These are phyloP conservation scores for Malurus cyaneus DNA, from an alignment of 2,113 vertebrate species.

Conservation along the genomic window DNA sequence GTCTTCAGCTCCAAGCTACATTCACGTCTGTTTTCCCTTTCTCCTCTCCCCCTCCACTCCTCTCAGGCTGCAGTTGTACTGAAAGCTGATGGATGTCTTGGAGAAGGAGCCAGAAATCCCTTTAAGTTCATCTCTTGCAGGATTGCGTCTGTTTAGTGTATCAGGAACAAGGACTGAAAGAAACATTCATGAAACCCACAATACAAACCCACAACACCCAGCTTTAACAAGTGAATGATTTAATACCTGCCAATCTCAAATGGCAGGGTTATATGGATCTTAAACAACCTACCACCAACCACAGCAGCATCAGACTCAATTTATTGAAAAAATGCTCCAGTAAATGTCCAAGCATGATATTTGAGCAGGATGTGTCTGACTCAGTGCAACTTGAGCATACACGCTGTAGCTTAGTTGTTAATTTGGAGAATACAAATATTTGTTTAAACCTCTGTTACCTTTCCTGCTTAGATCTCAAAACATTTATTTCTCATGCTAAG, in stretches of 20 bases:
- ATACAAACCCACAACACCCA: background rate
- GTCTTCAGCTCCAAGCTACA: background rate
- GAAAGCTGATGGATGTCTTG: background rate
- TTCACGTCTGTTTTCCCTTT: background rate
- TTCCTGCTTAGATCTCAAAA: background rate
- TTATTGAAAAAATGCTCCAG: background rate
- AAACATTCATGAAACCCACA: background rate
- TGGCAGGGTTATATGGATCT: background rate
- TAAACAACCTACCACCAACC: background rate
- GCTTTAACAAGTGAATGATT: background rate
- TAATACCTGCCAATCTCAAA: background rate
- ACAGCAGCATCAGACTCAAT: background rate
- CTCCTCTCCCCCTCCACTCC: background rate
- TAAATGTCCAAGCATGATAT: background rate
- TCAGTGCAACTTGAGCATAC: background rate
- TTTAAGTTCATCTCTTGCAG: background rate
- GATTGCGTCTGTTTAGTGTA: background rate
- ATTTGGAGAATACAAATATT: background rate
- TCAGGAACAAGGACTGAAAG: background rate
- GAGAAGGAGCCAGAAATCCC: background rate
- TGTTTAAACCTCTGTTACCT: background rate
- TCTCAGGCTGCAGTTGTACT: background rate
- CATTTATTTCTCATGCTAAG: background rate
- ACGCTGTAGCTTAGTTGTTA: background rate
- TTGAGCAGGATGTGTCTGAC: background rate